Evolutionary conservation across 2,888 invertebrate genomes (phyloP).

Genomic region (Melanargia galathea): DNA sequence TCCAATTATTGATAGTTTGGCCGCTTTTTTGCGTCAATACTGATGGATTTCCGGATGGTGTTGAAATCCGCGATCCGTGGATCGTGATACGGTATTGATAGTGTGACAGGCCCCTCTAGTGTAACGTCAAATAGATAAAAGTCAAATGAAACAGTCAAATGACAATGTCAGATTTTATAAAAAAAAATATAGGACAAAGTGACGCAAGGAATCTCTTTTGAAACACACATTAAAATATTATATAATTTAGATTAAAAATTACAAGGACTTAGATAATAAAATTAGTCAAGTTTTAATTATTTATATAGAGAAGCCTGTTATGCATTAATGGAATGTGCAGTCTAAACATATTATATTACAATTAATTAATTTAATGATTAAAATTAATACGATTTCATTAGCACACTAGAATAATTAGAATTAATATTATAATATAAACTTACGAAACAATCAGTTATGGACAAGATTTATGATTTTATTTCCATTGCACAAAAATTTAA

Average conservation of each 20-base stretch:
- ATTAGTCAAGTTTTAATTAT: background rate
- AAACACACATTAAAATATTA: background rate
- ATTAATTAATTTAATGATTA: conserved; percentile 59
- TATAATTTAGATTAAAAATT: conserved; percentile 6
- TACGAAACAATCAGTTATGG: conserved; percentile 56
- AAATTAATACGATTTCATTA: conserved; percentile 79
- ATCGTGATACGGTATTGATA: no score
- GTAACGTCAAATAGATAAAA: background rate
- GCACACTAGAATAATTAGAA: conserved; percentile 78
- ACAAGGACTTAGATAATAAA: background rate
- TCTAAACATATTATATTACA: conserved; percentile 74
- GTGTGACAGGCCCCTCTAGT: no score
- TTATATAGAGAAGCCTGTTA: conserved; percentile 70
- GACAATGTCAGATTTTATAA: conserved; percentile 1
- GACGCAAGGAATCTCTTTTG: background rate
- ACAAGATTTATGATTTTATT: conserved; percentile 66
- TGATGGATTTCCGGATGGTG: no score
- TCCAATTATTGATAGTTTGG: no score
- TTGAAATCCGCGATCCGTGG: no score
- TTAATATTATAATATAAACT: conserved; percentile 67
- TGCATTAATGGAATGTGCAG: conserved; percentile 77
- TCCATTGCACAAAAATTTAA: conserved; percentile 4
- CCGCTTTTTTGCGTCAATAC: no score
- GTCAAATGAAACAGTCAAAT: background rate
- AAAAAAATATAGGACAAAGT: conserved; percentile 19